These are phyloP conservation scores for Pentamera pediparva DNA, from an alignment of 53 echinoderm and acorn worm species.

Conservation along the genomic window DNA sequence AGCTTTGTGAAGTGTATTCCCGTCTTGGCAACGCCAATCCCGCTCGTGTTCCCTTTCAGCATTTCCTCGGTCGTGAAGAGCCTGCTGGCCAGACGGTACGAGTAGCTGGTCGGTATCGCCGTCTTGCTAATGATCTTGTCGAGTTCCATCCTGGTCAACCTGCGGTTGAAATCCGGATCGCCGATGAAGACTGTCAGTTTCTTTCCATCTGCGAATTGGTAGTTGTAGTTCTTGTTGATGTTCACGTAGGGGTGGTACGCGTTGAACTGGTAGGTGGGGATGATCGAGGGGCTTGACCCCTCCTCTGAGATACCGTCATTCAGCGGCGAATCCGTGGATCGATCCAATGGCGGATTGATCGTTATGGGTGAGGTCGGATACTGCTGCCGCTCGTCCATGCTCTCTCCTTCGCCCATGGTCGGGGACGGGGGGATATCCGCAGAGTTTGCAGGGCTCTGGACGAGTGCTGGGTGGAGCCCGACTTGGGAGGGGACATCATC, in stretches of 20 bases:
- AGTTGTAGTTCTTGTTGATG: conserved; percentile 28
- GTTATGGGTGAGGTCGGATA: conserved; percentile 17
- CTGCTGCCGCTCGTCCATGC: conserved; percentile 16
- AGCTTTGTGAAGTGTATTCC: conserved; percentile 57
- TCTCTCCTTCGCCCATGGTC: not conserved
- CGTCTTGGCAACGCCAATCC: conserved; percentile 30
- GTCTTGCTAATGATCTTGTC: conserved; percentile 63
- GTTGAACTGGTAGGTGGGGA: not conserved
- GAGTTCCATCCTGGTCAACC: conserved; percentile 43
- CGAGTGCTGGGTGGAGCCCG: not conserved
- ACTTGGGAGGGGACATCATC: conserved; percentile 24
- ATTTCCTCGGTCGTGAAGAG: conserved; percentile 62
- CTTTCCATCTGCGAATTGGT: conserved; percentile 37
- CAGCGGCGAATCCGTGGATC: not conserved
- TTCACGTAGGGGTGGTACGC: conserved; percentile 3
- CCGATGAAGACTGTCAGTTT: conserved; percentile 27
- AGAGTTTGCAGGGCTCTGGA: not conserved
- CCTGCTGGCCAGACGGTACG: conserved; percentile 63
- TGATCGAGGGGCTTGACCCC: not conserved
- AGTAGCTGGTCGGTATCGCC: conserved; percentile 47
- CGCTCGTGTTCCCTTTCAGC: conserved; percentile 56
- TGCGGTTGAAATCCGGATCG: conserved; percentile 15
- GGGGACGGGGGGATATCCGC: not conserved
- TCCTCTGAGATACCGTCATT: not conserved
- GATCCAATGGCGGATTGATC: not conserved